Conservation (phyloP, 2,888 invertebrate genomes). For the Zaprionus obscuricornis region DNA sequence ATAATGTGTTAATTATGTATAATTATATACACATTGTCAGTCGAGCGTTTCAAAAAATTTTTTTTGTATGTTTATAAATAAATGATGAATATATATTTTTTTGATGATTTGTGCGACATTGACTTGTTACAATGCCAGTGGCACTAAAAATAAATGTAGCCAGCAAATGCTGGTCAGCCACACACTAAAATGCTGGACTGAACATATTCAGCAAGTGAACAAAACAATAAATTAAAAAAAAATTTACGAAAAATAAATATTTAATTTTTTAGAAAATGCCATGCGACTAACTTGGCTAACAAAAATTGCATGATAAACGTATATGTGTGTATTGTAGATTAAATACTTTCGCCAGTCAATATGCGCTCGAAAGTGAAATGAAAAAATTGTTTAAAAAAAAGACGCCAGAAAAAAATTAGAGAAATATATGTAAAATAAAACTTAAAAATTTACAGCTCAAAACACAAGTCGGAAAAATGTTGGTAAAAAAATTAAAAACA, state of each 20-base stretch:
- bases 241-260: conserved; percentile 3
- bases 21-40: neutral
- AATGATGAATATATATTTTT: conserved; percentile 47
- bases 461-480: conserved; percentile 35
- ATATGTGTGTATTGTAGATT: conserved; percentile 1
- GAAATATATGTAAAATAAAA: neutral
- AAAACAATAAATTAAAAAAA: conserved; percentile 25
- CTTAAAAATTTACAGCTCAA: conserved; percentile 4
- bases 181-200: neutral
- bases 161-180: conserved; percentile 23
- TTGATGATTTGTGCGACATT: conserved; percentile 59
- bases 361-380: conserved; percentile 66
- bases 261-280: too few species aligned
- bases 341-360: conserved; percentile 58
- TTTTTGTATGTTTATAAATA: conserved; percentile 58
- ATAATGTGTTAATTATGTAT: too few species aligned
- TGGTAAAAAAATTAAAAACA: conserved; percentile 42
- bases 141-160: conserved; percentile 57
- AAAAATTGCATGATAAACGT: conserved; percentile 8
- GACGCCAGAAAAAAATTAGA: conserved; percentile 16
- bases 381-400: conserved; percentile 42
- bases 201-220: conserved; percentile 26
- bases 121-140: conserved; percentile 65
- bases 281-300: conserved; percentile 8
- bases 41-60: conserved; percentile 22